Percentiles rank a stretch among this genome's conserved stretches.
Evolutionary conservation across 2,113 vertebrate genomes (phyloP).

Genomic region (Gasterosteus aculeatus): DNA sequence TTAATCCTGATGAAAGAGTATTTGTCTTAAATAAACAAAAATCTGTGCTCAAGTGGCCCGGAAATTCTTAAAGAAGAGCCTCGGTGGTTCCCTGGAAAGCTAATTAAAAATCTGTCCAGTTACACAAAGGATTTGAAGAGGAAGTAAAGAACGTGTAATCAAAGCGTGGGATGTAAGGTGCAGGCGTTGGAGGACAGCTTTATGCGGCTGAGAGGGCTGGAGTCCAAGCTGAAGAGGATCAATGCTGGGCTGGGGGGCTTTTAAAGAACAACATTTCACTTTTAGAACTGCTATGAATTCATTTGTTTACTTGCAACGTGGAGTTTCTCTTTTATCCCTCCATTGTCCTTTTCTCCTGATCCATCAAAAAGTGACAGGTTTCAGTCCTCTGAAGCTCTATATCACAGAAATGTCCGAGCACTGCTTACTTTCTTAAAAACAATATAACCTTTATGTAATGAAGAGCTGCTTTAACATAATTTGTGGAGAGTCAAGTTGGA

Average conservation of each 20-base stretch:
- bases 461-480: neutral
- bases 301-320: neutral
- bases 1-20: neutral
- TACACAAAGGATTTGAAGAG: constrained; percentile 32
- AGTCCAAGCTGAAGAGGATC: neutral
- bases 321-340: neutral
- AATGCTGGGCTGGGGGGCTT: neutral
- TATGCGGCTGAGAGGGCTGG: constrained; percentile 35
- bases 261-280: neutral
- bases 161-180: constrained; percentile 37
- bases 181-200: neutral
- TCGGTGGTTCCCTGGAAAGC: constrained; percentile 18
- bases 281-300: neutral
- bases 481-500: neutral
- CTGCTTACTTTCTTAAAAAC: neutral
- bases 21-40: neutral
- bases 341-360: neutral
- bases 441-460: neutral
- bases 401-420: neutral
- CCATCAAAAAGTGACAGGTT: neutral
- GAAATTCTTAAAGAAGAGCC: constrained; percentile 8
- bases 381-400: neutral
- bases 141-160: constrained; percentile 25
- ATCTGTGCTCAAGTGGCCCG: constrained; percentile 4
- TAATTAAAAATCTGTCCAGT: constrained; percentile 39